Conservation (phyloP, 2,113 vertebrate species). For the Chionomys nivalis region DNA sequence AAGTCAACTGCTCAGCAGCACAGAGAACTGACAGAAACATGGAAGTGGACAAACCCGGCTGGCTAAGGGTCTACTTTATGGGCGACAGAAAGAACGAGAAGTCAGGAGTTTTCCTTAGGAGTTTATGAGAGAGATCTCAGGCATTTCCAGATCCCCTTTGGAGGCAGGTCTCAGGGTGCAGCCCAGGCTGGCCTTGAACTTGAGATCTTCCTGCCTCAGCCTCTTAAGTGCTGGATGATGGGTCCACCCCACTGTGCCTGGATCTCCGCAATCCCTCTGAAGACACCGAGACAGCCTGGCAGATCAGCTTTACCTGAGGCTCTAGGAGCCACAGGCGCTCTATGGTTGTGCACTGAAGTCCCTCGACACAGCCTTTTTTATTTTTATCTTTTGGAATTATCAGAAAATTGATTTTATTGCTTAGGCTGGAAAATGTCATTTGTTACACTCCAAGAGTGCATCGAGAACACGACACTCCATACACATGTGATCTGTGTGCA, state of each 20-base stretch:
- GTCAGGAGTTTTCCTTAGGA: background rate
- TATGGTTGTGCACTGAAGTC: background rate
- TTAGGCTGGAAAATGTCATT: background rate
- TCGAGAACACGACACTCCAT: no score
- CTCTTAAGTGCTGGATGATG: background rate
- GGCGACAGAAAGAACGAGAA: background rate
- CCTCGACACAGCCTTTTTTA: background rate
- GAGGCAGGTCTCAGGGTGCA: background rate
- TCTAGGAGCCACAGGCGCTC: background rate
- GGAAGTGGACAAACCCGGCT: background rate
- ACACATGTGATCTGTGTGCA: no score
- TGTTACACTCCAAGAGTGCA: background rate
- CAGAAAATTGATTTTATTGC: background rate
- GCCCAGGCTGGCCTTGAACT: background rate
- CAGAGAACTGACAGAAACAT: background rate
- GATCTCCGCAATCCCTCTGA: background rate
- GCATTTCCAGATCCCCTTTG: fast-evolving
- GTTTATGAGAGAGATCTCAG: fast-evolving
- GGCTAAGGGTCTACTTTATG: background rate
- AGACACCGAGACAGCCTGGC: background rate
- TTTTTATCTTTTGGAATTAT: background rate
- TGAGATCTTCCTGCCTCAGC: background rate
- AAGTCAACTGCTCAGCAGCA: background rate
- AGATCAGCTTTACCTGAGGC: no score
- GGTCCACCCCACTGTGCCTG: no score